Conservation (phyloP, 2,888 invertebrate species). For the Nymphalis polychloros region DNA sequence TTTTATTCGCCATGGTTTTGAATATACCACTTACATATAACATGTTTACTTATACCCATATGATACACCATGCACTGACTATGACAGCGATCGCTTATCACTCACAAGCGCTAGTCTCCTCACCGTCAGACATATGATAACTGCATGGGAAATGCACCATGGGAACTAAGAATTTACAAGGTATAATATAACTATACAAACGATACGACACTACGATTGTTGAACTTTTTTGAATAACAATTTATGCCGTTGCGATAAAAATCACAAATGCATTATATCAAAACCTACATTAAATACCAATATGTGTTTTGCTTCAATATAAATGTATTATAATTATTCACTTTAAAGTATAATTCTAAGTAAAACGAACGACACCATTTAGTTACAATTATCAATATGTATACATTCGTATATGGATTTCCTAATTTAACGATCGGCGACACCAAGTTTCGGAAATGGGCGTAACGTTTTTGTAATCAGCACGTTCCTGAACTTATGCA, state of each 20-base stretch:
- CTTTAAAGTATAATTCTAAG: too few relatives aligned
- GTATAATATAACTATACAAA: slow-evolving; percentile 8
- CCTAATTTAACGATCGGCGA: slow-evolving; percentile 31
- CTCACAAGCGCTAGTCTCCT: slow-evolving; percentile 61
- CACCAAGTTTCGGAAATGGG: slow-evolving; percentile 22
- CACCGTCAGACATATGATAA: slow-evolving; percentile 58
- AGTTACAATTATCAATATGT: slow-evolving; percentile 32
- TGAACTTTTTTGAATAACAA: not conserved
- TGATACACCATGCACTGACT: slow-evolving; percentile 35
- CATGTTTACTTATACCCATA: slow-evolving; percentile 18
- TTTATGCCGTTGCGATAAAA: not conserved
- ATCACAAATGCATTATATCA: not conserved
- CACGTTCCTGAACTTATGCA: slow-evolving; percentile 26
- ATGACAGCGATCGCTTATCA: slow-evolving; percentile 55
- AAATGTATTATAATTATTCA: too few relatives aligned
- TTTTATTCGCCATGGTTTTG: too few relatives aligned
- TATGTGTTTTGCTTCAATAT: not conserved
- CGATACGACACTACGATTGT: not conserved
- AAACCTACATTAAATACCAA: not conserved
- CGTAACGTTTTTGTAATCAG: slow-evolving; percentile 26
- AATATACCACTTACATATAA: too few relatives aligned
- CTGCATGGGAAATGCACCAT: slow-evolving; percentile 67
- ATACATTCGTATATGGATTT: slow-evolving; percentile 45
- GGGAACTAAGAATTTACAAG: slow-evolving; percentile 62
- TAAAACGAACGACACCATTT: too few relatives aligned